Evolutionary conservation across 2,888 invertebrate species (phyloP), one percentile per base, ranked within the genome.

Genomic region (Heliconius sara): DNA sequence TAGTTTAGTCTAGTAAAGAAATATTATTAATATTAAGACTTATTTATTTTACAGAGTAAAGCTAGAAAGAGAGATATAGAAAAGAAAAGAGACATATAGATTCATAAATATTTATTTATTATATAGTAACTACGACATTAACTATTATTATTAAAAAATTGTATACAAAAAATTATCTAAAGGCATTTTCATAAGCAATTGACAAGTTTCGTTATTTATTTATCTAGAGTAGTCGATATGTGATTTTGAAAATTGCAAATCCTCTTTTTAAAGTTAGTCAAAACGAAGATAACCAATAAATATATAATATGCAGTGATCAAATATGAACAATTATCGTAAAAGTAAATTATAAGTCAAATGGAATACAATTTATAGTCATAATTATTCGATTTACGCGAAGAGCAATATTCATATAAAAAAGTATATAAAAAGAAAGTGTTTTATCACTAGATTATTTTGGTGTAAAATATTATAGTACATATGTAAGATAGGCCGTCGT

Each of bases 101-200:
- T 72, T 34, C n/a, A 22, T 34, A 57, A 47, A 72, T 30, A 22
- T 30, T 13, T 12, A 72, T 52, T 72, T 57, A 72, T 52, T 71
- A 57, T 52, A 34, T 27, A 30, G 30, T 30, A 52, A 30, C 47
- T 30, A 72, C 57, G 30, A 57, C 6, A 71, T 13, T 39, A 72
- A 71, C 16, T n/a, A 39, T 52, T 52, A 57, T 76, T 25, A 77
- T 77, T n/a, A 65, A 13, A 34, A 78, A 47, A 73, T 52, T 72
- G 66, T 73, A 72, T 73, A 73, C 34, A 52, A 47, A 73, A 66
- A 72, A 25, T 5, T 2, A 4, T 78, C 66, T 66, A 57, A 78
- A 73, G 72, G 72, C 70, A 66, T 65, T 72, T 60, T 52, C 73
- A 73, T 73, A 78, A 73, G 67, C 25, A 73, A 78, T 78, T 78